phyloP scores from a whole-genome alignment of 35 echinoderm and acorn worm species.

The Apostichopus japonicus region DNA sequence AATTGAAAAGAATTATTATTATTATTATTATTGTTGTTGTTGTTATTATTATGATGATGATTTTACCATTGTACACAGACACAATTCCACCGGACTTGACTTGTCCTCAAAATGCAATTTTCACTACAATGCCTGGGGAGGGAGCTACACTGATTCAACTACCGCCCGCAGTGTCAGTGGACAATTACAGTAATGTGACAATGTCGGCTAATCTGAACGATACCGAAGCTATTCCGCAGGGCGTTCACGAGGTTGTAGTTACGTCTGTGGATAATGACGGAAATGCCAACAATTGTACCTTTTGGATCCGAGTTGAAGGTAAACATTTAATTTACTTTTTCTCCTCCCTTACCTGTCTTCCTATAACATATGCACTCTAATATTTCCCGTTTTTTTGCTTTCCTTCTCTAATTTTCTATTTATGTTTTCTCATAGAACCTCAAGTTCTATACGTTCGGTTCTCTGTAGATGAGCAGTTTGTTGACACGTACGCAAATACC shows the following conservation, averaged over 20 bases:
- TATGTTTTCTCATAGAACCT: neutral
- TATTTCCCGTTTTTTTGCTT: too few species aligned
- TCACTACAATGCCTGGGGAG: neutral
- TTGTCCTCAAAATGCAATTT: neutral
- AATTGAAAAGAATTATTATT: too few species aligned
- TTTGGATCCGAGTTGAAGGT: neutral
- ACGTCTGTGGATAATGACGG: neutral
- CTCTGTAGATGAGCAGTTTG: slow-evolving; percentile 7
- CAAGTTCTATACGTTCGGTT: slow-evolving; percentile 9
- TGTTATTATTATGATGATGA: too few species aligned
- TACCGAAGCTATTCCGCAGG: neutral
- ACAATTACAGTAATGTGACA: neutral
- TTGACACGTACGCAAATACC: neutral
- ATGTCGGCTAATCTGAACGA: neutral
- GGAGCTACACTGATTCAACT: neutral
- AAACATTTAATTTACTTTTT: neutral
- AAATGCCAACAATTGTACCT: slow-evolving; percentile 3
- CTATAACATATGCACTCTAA: neutral
- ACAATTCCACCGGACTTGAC: neutral
- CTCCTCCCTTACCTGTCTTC: neutral
- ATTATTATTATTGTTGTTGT: too few species aligned
- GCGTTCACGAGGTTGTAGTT: neutral
- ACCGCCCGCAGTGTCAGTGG: neutral
- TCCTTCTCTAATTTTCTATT: too few species aligned
- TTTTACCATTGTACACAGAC: neutral